phyloP scores from a whole-genome alignment of 2,797 vertebrate species.

The Pantherophis alleghaniensis region DNA sequence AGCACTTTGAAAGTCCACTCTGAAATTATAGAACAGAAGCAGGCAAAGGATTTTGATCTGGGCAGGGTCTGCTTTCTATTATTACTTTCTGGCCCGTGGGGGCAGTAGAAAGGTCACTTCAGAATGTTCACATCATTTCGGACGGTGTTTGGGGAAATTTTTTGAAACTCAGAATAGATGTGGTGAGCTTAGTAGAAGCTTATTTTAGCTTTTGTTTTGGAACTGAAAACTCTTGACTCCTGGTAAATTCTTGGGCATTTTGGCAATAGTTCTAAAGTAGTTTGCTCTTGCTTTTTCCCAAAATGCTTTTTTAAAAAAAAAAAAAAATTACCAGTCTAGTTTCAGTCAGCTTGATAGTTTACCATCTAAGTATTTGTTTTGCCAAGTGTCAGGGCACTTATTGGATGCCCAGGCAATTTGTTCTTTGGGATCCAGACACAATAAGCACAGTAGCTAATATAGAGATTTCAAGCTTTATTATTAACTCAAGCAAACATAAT shows the following conservation, averaged over 20 bases:
- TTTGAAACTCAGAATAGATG: neutral
- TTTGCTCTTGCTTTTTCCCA: neutral
- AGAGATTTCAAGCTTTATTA: neutral
- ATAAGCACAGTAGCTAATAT: neutral
- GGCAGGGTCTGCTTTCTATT: neutral
- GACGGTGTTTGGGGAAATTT: neutral
- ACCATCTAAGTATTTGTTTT: neutral
- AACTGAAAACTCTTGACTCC: neutral
- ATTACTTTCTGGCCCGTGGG: neutral
- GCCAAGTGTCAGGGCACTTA: neutral
- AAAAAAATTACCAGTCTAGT: neutral
- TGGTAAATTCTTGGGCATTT: neutral
- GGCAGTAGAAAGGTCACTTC: neutral
- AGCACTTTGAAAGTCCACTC: neutral
- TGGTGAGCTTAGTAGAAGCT: neutral
- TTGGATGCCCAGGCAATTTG: neutral
- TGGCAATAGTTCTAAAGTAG: neutral
- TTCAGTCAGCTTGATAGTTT: neutral
- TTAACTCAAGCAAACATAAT: neutral
- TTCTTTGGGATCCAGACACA: neutral
- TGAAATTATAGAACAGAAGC: neutral
- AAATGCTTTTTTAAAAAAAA: neutral
- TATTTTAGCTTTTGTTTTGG: neutral
- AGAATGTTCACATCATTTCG: neutral
- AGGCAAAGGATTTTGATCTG: neutral